Conservation (phyloP, 2,113 vertebrate species). For the Malurus cyaneus region DNA sequence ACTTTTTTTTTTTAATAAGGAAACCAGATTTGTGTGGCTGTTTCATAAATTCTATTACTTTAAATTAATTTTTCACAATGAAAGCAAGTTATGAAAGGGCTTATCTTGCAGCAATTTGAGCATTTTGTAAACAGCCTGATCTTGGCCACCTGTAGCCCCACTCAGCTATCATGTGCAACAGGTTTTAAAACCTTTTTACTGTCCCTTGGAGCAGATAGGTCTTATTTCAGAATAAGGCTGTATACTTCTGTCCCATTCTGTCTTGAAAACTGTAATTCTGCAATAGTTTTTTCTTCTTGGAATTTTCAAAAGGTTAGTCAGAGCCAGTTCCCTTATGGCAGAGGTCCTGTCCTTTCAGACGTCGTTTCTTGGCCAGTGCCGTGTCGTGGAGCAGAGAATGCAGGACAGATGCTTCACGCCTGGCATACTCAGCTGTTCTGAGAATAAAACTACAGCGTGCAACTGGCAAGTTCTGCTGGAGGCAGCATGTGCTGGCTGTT, state of each 20-base stretch:
- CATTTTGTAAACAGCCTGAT: not conserved
- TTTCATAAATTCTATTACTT: not conserved
- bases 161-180: not conserved
- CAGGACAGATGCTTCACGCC: conserved; percentile 67
- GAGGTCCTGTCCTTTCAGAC: not conserved
- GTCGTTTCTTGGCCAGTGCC: conserved; percentile 8
- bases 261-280: not conserved
- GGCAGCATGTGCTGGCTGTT: conserved; percentile 32
- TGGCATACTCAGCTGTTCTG: conserved; percentile 65
- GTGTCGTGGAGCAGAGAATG: conserved; percentile 34
- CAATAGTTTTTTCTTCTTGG: not conserved
- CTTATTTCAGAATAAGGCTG: not conserved
- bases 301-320: not conserved
- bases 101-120: not conserved
- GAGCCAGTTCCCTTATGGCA: not conserved
- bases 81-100: not conserved
- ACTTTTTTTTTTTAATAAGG: not conserved
- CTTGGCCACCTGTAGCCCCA: not conserved
- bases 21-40: not conserved
- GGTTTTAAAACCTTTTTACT: not conserved
- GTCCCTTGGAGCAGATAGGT: not conserved
- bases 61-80: not conserved
- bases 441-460: conserved; percentile 55
- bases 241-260: not conserved
- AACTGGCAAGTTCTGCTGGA: conserved; percentile 22